Evolutionary conservation across 2,888 invertebrate species (phyloP), one percentile per base, ranked within the genome.

Genomic region (Eristalis pertinax): DNA sequence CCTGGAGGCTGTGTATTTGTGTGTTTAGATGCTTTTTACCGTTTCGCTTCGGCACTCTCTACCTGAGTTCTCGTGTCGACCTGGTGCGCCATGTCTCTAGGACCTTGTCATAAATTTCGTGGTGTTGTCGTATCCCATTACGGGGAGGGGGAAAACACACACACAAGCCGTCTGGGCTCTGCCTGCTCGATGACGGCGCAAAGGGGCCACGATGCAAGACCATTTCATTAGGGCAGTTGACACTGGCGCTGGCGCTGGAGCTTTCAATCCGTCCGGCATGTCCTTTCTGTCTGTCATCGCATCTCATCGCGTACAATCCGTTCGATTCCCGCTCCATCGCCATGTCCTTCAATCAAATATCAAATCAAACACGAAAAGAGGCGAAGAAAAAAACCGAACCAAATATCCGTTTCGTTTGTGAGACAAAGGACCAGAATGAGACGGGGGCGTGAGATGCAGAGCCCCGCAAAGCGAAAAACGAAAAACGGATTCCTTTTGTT

Each of bases 1-100:
- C 69, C 82, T 62, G 65, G 73, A 86, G 78, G 82, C 82, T 86
- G 77, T 67, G 63, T 68, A 58, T 77, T 86, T 75, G 70, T 81
- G 72, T 83, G 78, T 64, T 86, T 86, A 86, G 82, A 86, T 78
- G 78, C 65, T 72, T 83, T 83, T 79, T 83, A 82, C 83, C 78
- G 78, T 86, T 75, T 43, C 43, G 24, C 58, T 29, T 63, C 63
- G 63, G 19, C 32, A 62, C 13, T 43, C 43, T 70, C 50, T 86
- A 86, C 85, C 86, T 86, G 78, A 13, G 32, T 58, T 75, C 1
- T 32, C 15, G 8, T 19, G n/a, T n/a, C 50, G 50, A 50, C n/a
- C 50, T 19, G 50, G 50, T 50, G 50, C 50, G 19, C 50, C 10
- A 1, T n/a, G 50, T n/a, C 69, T 74, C 32, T 35, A 69, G 76